phyloP scores from a whole-genome alignment of 2,888 invertebrate genomes.

The Horisme vitalbata region DNA sequence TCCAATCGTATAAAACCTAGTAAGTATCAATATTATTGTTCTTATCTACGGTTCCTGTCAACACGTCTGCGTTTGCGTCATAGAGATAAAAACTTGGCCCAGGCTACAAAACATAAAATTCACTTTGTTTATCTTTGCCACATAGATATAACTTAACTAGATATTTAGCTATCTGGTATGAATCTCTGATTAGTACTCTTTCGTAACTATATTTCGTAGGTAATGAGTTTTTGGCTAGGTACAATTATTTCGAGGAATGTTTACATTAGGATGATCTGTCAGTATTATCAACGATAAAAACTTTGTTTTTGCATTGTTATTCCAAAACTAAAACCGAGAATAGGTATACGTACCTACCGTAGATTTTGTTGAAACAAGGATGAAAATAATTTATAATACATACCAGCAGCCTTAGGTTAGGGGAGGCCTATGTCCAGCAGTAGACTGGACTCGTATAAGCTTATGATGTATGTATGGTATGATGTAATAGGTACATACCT shows the following conservation, averaged over 20 bases:
- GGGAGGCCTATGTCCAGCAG: too few relatives aligned
- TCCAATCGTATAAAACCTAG: too few relatives aligned
- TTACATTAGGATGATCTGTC: background rate
- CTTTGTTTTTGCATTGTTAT: slow-evolving; percentile 46
- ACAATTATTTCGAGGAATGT: too few relatives aligned
- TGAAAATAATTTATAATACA: slow-evolving; percentile 27
- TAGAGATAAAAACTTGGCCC: slow-evolving; percentile 12
- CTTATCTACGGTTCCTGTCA: slow-evolving; percentile 16
- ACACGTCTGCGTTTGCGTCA: slow-evolving; percentile 26
- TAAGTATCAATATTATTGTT: background rate
- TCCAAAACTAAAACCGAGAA: slow-evolving; percentile 56
- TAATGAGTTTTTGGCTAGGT: too few relatives aligned
- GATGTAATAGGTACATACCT: too few relatives aligned
- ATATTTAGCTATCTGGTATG: background rate
- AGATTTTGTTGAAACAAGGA: slow-evolving; percentile 42
- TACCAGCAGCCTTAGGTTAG: too few relatives aligned
- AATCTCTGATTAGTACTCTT: too few relatives aligned
- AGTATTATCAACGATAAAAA: background rate
- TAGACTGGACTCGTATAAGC: too few relatives aligned
- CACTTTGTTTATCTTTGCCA: slow-evolving; percentile 4
- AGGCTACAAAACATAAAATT: slow-evolving; percentile 9
- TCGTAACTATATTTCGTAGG: too few relatives aligned
- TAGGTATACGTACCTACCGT: slow-evolving; percentile 49
- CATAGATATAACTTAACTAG: slow-evolving; percentile 5
- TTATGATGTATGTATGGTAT: too few relatives aligned